Evolutionary conservation across 2,113 vertebrate genomes (phyloP).

Genomic region (Toxotes jaculatrix): DNA sequence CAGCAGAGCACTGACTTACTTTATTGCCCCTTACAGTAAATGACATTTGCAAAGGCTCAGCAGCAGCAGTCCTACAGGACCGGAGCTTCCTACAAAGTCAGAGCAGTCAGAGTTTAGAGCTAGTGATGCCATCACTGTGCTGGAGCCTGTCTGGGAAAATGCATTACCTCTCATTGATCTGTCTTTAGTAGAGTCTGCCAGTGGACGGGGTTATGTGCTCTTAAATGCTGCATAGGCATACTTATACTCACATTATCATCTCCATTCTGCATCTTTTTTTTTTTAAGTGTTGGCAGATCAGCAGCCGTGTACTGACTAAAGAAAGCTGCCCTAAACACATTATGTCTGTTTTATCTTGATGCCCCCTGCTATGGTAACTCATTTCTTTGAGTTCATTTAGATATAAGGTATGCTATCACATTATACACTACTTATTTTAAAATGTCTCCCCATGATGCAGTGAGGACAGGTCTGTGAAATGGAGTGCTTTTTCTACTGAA

Average conservation of each 20-base stretch:
- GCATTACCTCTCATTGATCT: conserved; percentile 68
- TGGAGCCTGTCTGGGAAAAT: conserved; percentile 45
- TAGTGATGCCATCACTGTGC: conserved; percentile 22
- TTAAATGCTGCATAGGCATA: not conserved
- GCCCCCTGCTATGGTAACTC: not conserved
- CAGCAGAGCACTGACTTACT: conserved; percentile 16
- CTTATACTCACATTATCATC: conserved; percentile 8
- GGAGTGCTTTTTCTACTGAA: not conserved
- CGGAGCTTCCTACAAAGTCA: conserved; percentile 29
- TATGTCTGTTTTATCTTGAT: not conserved
- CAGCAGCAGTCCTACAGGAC: conserved; percentile 11
- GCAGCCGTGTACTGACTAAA: not conserved
- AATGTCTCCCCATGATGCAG: not conserved
- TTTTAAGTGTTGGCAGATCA: not conserved
- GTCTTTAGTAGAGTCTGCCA: conserved; percentile 26
- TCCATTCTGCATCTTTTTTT: not conserved
- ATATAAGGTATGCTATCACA: not conserved
- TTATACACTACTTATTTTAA: not conserved
- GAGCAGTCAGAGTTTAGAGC: conserved; percentile 33
- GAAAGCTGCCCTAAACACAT: not conserved
- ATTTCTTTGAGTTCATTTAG: not conserved
- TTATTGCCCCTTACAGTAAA: conserved; percentile 44
- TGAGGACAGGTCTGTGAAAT: not conserved
- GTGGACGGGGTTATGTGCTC: not conserved
- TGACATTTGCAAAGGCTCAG: conserved; percentile 46